Evolutionary conservation across 2,113 vertebrate genomes (phyloP), one percentile per base, ranked within the genome.

Genomic region (Cichladusa arquata): DNA sequence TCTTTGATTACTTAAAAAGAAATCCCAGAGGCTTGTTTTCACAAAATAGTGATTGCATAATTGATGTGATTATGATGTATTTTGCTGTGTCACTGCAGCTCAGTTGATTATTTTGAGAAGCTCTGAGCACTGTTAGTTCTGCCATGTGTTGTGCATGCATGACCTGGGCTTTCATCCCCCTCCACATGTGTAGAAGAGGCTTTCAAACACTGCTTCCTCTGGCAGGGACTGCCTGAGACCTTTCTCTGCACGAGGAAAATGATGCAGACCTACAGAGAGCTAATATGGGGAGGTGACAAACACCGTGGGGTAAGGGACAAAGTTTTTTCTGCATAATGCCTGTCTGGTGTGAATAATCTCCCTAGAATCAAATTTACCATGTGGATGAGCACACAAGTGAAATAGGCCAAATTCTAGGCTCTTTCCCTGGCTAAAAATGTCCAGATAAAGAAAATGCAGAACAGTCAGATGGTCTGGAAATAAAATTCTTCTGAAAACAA

Each of bases 1-100:
- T 94, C 96, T 97, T 89, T 96, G 95, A 96, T 96, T 96, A 96
- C 95, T 88, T 92, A 94, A 94, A 96, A 95, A 96, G 87, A 95
- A 95, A 94, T 94, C 87, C 91, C 96, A 94, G 93, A 93, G 86
- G 86, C 92, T 97, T 96, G 90, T 96, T 97, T 96, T 88, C 95
- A 93, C 93, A 96, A 95, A 94, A 91, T 96, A 95, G 80, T 86
- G 92, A 96, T 92, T 93, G 93, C 92, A 93, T 95, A 92, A 96
- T 96, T 94, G 92, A 92, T 94, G 86, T 86, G 89, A 97, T 96
- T 96, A 93, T 79, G 82, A 88, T 95, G 94, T 92, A 91, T 94
- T 95, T 95, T 69, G 90, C 88, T 92, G 84, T 96, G 94, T 95
- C 94, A 90, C 88, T 86, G 89, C 79, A 65, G 71, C 94, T 92